Conservation (phyloP, 2,888 invertebrate genomes). For the Athripsodes cinereus region DNA sequence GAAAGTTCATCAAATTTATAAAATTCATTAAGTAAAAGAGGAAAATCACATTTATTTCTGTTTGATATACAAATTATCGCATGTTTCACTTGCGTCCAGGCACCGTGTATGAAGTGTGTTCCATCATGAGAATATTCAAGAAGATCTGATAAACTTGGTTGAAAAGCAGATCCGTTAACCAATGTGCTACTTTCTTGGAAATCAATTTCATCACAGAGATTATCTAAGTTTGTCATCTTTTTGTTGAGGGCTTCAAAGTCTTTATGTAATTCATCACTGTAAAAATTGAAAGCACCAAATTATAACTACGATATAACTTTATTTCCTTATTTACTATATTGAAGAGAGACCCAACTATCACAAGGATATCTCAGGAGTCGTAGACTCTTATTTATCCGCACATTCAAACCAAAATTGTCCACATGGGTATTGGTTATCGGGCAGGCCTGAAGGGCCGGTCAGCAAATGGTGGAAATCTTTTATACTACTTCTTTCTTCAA, state of each 20-base stretch:
- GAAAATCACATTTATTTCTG: conserved; percentile 29
- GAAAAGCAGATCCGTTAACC: conserved; percentile 33
- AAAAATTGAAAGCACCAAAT: conserved; percentile 26
- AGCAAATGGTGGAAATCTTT: too few relatives aligned
- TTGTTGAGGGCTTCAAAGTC: conserved; percentile 33
- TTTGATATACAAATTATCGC: conserved; percentile 30
- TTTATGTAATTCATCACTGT: conserved; percentile 32
- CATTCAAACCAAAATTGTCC: too few relatives aligned
- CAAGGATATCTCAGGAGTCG: too few relatives aligned
- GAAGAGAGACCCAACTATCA: too few relatives aligned
- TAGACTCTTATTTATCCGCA: too few relatives aligned
- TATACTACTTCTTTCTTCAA: too few relatives aligned
- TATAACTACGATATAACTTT: too few relatives aligned
- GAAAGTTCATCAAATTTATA: conserved; percentile 32
- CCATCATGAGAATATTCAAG: conserved; percentile 33
- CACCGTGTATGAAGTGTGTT: conserved; percentile 31
- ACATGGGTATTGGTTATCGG: too few relatives aligned
- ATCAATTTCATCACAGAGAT: conserved; percentile 31
- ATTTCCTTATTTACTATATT: too few relatives aligned
- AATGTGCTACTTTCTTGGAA: conserved; percentile 29
- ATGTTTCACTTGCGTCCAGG: conserved; percentile 31
- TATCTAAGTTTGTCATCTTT: conserved; percentile 28
- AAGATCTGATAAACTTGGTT: conserved; percentile 34
- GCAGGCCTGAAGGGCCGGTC: too few relatives aligned
- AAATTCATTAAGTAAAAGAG: conserved; percentile 30